These are phyloP conservation scores for Drosophila infuscata DNA, from an alignment of 2,888 invertebrate species.

Conservation along the genomic window DNA sequence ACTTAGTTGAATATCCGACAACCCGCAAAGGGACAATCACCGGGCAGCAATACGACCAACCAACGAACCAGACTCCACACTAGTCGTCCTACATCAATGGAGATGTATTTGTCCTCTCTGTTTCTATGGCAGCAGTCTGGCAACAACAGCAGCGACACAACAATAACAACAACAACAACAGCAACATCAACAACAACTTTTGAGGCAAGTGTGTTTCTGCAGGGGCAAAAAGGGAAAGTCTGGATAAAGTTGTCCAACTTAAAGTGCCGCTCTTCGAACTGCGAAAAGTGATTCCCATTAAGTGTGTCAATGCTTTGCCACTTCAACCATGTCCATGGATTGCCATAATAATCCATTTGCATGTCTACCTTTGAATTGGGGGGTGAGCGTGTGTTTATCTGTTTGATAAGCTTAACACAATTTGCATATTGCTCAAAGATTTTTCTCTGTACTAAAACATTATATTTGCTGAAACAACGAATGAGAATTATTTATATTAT, in stretches of 20 bases:
- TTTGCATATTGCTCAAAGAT: constrained; percentile 54
- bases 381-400: constrained; percentile 5
- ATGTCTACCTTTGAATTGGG: constrained; percentile 26
- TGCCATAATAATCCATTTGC: constrained; percentile 36
- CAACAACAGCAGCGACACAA: constrained; percentile 17
- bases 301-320: constrained; percentile 47
- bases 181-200: constrained; percentile 23
- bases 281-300: constrained; percentile 60
- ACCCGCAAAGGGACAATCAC: constrained; percentile 60
- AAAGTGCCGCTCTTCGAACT: constrained; percentile 52
- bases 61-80: constrained; percentile 4
- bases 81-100: constrained; percentile 40
- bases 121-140: constrained; percentile 26
- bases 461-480: constrained; percentile 9
- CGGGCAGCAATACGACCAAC: constrained; percentile 1
- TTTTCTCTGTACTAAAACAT: constrained; percentile 2
- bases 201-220: constrained; percentile 6
- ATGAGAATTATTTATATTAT: constrained; percentile 52
- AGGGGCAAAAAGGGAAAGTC: constrained; percentile 25
- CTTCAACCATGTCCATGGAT: constrained; percentile 21
- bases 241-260: constrained; percentile 69
- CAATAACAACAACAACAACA: constrained; percentile 11
- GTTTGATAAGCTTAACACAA: constrained; percentile 46
- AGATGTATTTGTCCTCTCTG: constrained; percentile 41
- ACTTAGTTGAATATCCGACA: constrained; percentile 67